phyloP scores from a whole-genome alignment of 2,113 vertebrate species.

The Cinclus mexicanus region DNA sequence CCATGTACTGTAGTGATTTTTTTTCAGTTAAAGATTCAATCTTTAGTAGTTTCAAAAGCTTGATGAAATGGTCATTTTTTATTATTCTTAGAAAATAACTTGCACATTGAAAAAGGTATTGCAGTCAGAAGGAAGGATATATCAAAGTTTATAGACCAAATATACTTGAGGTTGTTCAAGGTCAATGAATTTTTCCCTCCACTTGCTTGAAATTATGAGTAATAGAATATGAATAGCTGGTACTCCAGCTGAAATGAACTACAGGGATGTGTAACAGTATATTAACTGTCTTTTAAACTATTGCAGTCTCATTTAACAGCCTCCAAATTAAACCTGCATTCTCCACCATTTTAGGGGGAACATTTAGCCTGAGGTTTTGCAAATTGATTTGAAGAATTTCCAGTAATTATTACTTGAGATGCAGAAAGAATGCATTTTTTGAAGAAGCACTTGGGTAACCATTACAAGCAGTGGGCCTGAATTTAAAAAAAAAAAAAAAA shows the following conservation, averaged over 20 bases:
- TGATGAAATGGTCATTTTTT: slow-evolving; percentile 52
- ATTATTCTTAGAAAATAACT: slow-evolving; percentile 40
- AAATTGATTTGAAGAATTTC: background rate
- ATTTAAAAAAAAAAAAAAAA: background rate
- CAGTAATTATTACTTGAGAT: background rate
- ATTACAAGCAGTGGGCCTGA: background rate
- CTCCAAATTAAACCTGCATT: background rate
- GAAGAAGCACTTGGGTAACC: background rate
- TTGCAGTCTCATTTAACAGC: slow-evolving; percentile 18
- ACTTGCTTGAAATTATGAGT: slow-evolving; percentile 49
- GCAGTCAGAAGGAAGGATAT: slow-evolving; percentile 44
- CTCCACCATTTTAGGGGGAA: background rate
- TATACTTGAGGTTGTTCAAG: slow-evolving; percentile 75
- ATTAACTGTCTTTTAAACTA: slow-evolving; percentile 35
- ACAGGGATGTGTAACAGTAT: background rate
- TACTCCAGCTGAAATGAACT: slow-evolving; percentile 56
- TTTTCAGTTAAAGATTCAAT: slow-evolving; percentile 29
- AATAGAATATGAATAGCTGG: slow-evolving; percentile 44
- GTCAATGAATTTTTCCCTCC: slow-evolving; percentile 60
- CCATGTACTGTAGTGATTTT: background rate
- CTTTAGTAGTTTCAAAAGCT: slow-evolving; percentile 18
- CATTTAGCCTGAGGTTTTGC: background rate
- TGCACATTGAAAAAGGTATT: slow-evolving; percentile 28
- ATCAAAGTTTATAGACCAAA: slow-evolving; percentile 68
- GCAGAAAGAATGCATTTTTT: background rate